These are phyloP conservation scores for Diadema setosum DNA, from an alignment of 35 echinoderm and acorn worm species.

Conservation along the genomic window DNA sequence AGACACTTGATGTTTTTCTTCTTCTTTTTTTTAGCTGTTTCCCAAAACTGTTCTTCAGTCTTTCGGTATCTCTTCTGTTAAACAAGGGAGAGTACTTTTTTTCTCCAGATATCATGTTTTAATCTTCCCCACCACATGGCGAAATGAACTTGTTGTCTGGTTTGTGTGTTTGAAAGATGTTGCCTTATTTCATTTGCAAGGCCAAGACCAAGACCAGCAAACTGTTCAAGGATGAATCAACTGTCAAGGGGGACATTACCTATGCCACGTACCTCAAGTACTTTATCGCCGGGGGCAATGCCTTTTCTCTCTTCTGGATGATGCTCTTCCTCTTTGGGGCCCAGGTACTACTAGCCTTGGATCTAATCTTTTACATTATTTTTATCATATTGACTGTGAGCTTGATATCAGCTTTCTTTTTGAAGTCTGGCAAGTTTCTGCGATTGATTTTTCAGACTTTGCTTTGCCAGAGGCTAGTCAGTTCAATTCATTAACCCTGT, in stretches of 20 bases:
- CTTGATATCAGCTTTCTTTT: no score
- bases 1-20: no score
- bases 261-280: conserved; percentile 40
- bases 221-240: conserved; percentile 58
- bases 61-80: no score
- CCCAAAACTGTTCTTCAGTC: no score
- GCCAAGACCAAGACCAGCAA: conserved; percentile 32
- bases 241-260: conserved; percentile 38
- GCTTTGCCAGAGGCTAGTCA: no score
- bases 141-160: background rate
- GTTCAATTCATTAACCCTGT: no score
- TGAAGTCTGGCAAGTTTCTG: no score
- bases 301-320: conserved; percentile 24
- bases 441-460: no score
- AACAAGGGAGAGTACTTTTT: no score
- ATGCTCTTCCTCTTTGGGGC: conserved; percentile 51
- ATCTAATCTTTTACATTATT: background rate
- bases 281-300: conserved; percentile 47
- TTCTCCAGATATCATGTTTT: background rate
- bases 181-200: no score
- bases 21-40: no score
- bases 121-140: background rate
- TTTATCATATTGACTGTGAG: no score
- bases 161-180: background rate
- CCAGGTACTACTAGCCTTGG: conserved; percentile 32